phyloP scores from a whole-genome alignment of 2,797 vertebrate species.

The Merluccius polli region DNA sequence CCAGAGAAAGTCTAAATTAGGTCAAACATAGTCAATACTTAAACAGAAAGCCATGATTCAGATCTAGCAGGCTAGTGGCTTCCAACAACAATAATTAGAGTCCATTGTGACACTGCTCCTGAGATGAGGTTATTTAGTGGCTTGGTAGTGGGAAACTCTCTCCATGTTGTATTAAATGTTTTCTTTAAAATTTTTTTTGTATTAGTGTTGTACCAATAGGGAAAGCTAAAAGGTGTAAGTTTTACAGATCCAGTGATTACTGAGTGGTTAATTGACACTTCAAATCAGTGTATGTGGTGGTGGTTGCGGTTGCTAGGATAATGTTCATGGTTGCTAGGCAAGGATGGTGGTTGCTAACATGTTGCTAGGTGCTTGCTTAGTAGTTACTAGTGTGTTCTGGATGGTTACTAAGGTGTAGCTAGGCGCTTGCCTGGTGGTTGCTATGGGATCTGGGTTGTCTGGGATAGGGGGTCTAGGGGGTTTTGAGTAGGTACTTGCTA shows the following conservation, averaged over 20 bases:
- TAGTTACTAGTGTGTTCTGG: background rate
- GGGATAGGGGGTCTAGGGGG: background rate
- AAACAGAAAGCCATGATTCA: constrained; percentile 41
- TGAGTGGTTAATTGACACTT: background rate
- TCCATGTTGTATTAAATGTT: constrained; percentile 57
- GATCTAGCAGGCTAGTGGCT: constrained; percentile 57
- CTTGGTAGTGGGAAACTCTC: constrained; percentile 45
- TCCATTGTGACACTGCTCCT: constrained; percentile 62
- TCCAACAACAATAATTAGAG: constrained; percentile 63
- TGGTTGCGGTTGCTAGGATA: background rate
- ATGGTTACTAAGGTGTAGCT: background rate
- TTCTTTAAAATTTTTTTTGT: constrained; percentile 11
- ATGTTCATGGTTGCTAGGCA: background rate
- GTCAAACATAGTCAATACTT: constrained; percentile 50
- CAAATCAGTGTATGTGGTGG: background rate
- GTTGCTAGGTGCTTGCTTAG: background rate
- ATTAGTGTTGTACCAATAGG: background rate
- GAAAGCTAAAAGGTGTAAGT: background rate
- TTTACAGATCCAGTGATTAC: background rate
- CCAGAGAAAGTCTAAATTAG: constrained; percentile 34
- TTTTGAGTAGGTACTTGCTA: background rate
- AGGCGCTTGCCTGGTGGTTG: background rate
- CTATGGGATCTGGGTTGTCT: background rate
- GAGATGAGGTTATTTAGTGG: constrained; percentile 55
- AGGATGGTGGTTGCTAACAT: background rate